Evolutionary conservation across 2,113 vertebrate species (phyloP), one percentile per base, ranked within the genome.

Genomic region (Mormyrus lacerda): DNA sequence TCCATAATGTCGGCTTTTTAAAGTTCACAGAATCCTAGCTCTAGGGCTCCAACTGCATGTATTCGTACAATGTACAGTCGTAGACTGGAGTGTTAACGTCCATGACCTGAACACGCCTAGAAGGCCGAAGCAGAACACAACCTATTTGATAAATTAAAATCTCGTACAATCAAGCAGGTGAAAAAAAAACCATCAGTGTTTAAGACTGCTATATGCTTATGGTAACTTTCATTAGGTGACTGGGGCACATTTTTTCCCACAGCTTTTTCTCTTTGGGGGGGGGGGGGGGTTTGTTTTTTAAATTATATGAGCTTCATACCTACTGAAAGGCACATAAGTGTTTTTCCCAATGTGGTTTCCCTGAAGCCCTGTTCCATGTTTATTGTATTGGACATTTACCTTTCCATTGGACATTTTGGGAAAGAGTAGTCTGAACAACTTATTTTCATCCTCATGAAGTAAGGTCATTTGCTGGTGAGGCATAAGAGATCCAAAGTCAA

Each of bases 21-120:
- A 92, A 93, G 93, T 93, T 93, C 91, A 90, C 79, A 85, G 79
- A 88, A 93, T 92, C 91, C 91, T 94, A 91, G 73, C 45, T 50
- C 47, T 83, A 42, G 50, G 35, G 69, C 65, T 79, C 50, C 39
- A 84, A 61, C 76, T 61, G 88, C 42, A n/a, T 85, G 39, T 61
- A 89, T 89, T 83, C 39, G n/a, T 51, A 55, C 76, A 51, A 5
- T 53, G 88, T 83, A 84, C 79, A 89, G 88, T 89, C 51, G 27
- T 45, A 89, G 88, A 83, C 51, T 85, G 88, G 48, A 61, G 48
- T 61, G 76, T 42, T 44, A 61, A 55, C 42, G 51, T 84, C 51
- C 79, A 55, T 89, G 88, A 84, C 88, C 88, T 84, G 79, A 89
- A 61, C 10, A 51, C 53, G 13, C 35, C 45, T 19, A 17, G 82